Conservation (phyloP, 2,113 vertebrate genomes). For the Crocuta crocuta region DNA sequence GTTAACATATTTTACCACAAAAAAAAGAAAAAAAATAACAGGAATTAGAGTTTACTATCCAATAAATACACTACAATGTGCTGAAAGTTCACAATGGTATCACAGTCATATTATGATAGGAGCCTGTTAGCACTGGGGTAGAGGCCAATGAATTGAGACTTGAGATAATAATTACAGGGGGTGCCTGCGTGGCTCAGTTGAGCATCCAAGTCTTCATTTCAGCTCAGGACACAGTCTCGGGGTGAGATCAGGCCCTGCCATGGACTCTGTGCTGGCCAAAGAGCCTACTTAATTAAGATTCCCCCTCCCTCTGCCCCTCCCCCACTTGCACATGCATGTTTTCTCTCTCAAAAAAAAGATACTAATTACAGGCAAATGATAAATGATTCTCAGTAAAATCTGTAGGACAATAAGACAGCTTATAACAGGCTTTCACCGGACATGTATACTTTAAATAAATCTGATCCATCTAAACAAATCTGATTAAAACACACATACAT, state of each 20-base stretch:
- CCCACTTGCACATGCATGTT: too few relatives aligned
- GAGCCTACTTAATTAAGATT: too few relatives aligned
- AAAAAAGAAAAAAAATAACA: neutral
- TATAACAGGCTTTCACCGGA: neutral
- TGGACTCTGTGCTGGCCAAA: too few relatives aligned
- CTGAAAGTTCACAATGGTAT: neutral
- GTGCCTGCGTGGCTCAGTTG: too few relatives aligned
- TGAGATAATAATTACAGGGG: neutral
- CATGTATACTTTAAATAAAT: constrained; percentile 13
- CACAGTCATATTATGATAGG: neutral
- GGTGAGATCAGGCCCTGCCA: too few relatives aligned
- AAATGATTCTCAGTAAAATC: neutral
- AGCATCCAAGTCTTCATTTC: too few relatives aligned
- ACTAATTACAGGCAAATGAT: neutral
- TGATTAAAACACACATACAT: neutral
- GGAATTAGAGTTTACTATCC: neutral
- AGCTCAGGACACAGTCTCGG: too few relatives aligned
- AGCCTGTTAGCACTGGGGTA: neutral
- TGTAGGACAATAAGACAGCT: neutral
- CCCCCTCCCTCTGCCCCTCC: too few relatives aligned
- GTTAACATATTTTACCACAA: neutral
- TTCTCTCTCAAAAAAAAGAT: neutral
- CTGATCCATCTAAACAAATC: neutral
- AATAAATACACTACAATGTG: neutral
- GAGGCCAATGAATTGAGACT: neutral